Evolutionary conservation across 2,113 vertebrate species (phyloP).

Genomic region (Himantopus leucocephalus): DNA sequence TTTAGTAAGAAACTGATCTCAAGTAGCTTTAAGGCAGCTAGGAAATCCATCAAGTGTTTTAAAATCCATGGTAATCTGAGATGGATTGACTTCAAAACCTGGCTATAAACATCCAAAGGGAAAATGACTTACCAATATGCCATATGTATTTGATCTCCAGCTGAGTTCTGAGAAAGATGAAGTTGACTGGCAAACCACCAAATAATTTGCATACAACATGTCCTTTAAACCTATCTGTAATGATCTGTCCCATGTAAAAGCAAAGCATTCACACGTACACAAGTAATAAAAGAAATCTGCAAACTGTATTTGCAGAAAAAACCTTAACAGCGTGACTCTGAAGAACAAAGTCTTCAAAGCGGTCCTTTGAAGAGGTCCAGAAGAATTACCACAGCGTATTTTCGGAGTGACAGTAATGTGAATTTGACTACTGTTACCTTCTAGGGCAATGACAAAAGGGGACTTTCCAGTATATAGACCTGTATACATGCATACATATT

Average conservation of each 20-base stretch:
- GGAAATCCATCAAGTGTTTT: constrained; percentile 4
- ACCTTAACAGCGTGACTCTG: too few relatives aligned
- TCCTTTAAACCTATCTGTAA: not conserved
- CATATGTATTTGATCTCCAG: not conserved
- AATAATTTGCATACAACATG: not conserved
- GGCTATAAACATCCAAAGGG: not conserved
- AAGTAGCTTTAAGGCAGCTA: not conserved
- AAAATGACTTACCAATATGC: not conserved
- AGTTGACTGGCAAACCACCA: not conserved
- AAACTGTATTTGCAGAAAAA: not conserved
- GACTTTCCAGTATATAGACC: not conserved
- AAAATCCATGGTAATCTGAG: not conserved
- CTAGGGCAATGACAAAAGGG: not conserved
- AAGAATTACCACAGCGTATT: not conserved
- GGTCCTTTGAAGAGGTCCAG: not conserved
- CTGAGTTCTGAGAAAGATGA: not conserved
- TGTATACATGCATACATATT: accelerated
- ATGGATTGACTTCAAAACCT: not conserved
- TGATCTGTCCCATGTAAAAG: not conserved
- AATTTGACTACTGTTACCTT: not conserved
- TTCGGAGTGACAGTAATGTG: not conserved
- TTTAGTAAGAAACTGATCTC: not conserved
- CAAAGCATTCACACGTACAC: not conserved
- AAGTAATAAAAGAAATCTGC: not conserved
- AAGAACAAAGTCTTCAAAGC: not conserved